Conservation (phyloP, 2,113 vertebrate species). For the Stegastes partitus region DNA sequence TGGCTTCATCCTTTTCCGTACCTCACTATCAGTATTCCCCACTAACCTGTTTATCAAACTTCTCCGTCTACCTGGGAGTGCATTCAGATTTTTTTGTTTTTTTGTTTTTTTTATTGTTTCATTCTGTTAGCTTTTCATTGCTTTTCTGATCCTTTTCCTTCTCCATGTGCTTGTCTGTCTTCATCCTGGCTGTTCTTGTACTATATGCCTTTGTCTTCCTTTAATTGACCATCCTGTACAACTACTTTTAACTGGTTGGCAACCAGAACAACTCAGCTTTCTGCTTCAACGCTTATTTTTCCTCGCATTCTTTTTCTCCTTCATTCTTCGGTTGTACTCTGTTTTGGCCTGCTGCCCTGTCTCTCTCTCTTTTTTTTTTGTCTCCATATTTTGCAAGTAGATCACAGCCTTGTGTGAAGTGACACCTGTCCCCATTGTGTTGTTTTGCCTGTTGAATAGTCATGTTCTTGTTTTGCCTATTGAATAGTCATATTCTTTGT, state of each 20-base stretch:
- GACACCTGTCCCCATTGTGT: conserved; percentile 30
- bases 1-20: conserved; percentile 17
- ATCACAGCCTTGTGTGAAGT: conserved; percentile 33
- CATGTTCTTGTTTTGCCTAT: not conserved
- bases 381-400: not conserved
- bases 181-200: too few relatives aligned
- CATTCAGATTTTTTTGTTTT: too few relatives aligned
- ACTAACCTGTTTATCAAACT: not conserved
- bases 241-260: not conserved
- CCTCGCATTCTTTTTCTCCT: not conserved
- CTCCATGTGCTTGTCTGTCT: too few relatives aligned
- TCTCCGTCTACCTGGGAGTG: too few relatives aligned
- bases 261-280: not conserved
- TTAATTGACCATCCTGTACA: too few relatives aligned
- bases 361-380: not conserved
- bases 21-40: not conserved
- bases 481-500: conserved; percentile 10
- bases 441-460: conserved; percentile 7
- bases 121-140: not conserved
- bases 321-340: too few relatives aligned
- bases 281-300: not conserved
- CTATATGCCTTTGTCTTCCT: too few relatives aligned
- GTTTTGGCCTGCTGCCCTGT: not conserved
- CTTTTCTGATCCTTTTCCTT: too few relatives aligned
- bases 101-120: too few relatives aligned